phyloP scores from a whole-genome alignment of 2,113 vertebrate species.

The Himantopus leucocephalus region DNA sequence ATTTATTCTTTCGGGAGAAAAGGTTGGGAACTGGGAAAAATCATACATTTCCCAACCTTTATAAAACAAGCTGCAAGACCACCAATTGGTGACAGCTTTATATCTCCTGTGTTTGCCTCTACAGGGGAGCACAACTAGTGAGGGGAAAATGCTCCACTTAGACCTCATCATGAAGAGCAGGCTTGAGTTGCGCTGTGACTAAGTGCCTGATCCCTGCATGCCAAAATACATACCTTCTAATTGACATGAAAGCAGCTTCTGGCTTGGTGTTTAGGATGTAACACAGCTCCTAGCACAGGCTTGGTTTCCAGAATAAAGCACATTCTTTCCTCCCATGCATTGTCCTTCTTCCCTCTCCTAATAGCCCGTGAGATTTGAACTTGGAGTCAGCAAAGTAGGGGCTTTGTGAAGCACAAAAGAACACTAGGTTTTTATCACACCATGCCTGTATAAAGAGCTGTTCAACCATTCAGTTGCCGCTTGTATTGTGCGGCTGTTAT shows the following conservation, averaged over 20 bases:
- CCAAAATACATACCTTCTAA: constrained; percentile 21
- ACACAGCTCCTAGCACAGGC: background rate
- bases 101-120: background rate
- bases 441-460: constrained; percentile 62
- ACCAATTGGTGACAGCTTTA: background rate
- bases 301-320: constrained; percentile 45
- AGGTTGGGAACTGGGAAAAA: background rate
- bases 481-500: constrained; percentile 68
- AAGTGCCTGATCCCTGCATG: background rate
- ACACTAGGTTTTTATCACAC: constrained; percentile 70
- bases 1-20: background rate
- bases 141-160: background rate
- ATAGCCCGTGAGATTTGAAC: constrained; percentile 71
- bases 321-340: constrained; percentile 45
- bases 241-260: constrained; percentile 6
- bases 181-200: background rate
- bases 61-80: background rate
- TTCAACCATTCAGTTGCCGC: constrained; percentile 62
- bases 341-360: constrained; percentile 62
- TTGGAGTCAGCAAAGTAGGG: constrained; percentile 67
- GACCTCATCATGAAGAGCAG: background rate
- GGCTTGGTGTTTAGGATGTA: constrained; percentile 13
- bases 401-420: constrained; percentile 77
- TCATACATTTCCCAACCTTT: background rate
- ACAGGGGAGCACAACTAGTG: background rate